Base-by-base conservation (phyloP, 2,888 invertebrate genomes). In the Vannuccia rotundouncinata region DNA sequence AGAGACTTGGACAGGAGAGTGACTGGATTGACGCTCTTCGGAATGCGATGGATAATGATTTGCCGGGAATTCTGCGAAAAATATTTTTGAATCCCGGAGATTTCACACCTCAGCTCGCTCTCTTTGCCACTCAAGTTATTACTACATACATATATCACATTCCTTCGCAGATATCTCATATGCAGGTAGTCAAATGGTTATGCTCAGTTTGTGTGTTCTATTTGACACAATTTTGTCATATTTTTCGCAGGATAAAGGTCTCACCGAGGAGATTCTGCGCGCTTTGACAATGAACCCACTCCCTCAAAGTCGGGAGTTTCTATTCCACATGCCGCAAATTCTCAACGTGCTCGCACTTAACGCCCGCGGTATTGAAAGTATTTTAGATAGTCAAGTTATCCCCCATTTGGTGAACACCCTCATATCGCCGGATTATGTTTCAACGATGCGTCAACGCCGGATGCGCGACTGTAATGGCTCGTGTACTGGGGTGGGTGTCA, bases 261-360 rank as follows among this genome's bases (percentile, higher is more conserved):
- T 81, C 1, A 80, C 80, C 1, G 29, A 73, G 22, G 79, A 80
- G n/a, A 81, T 94, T 25, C 89, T 94, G 31, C 92, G 93, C 86
- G 93, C 94, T 74, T 88, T 94, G 80, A 80, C 79, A 17, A 66
- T 81, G 29, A 30, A 85, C 29, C 82, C 90, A 89, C 88, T 91
- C 1, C 90, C 90, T 60, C 89, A 90, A 22, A 90, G 89, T 0
- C 86, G 90, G 79, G 90, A 90, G 84, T 89, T 90, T 1, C 89
- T 95, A 74, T 92, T 93, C n/a, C 93, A 93, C 0, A 88, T 95
- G 83, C 94, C 94, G 2, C 93, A 93, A 88, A 93, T 94, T 31
- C 94, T 94, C 89, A 88, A 87, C 84, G 94, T 94, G 0, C 88
- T 95, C 45, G 94, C 94, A 86, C 89, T 95, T 82, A 95, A 95